Conservation (phyloP, 2,797 vertebrate genomes). For the Sebastes jordani region DNA sequence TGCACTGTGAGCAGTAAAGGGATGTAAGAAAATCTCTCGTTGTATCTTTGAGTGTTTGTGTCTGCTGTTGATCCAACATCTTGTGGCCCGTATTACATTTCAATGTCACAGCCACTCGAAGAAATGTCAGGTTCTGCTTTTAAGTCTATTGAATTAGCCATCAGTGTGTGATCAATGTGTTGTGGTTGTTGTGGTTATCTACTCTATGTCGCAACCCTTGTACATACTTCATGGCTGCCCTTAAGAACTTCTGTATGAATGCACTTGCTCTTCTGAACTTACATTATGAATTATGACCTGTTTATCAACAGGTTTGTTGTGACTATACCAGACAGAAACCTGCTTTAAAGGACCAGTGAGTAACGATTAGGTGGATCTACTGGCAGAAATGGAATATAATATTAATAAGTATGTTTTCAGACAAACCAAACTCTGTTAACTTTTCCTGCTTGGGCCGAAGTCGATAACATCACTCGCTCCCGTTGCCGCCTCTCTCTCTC, state of each 20-base stretch:
- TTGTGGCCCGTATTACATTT: not conserved
- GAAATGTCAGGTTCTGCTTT: slow-evolving; percentile 9
- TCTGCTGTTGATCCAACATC: not conserved
- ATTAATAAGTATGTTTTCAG: too few relatives aligned
- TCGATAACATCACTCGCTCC: too few relatives aligned
- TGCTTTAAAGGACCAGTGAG: not conserved
- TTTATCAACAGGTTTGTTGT: slow-evolving; percentile 8
- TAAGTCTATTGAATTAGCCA: slow-evolving; percentile 1
- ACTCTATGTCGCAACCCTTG: not conserved
- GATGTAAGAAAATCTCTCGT: not conserved
- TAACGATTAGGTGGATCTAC: too few relatives aligned
- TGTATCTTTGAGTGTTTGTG: not conserved
- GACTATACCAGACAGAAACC: slow-evolving; percentile 2
- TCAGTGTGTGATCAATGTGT: not conserved
- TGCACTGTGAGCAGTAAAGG: not conserved
- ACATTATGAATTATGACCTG: not conserved
- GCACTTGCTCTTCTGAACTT: not conserved
- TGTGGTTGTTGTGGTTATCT: not conserved
- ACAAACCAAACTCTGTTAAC: too few relatives aligned
- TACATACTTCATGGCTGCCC: not conserved
- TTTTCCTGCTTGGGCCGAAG: too few relatives aligned
- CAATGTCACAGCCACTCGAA: not conserved
- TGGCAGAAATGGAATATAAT: too few relatives aligned
- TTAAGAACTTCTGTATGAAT: slow-evolving; percentile 7
- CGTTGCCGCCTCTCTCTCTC: too few relatives aligned